Base-by-base conservation (phyloP, 2,797 vertebrate genomes). In the Hyperoplus lanceolatus region DNA sequence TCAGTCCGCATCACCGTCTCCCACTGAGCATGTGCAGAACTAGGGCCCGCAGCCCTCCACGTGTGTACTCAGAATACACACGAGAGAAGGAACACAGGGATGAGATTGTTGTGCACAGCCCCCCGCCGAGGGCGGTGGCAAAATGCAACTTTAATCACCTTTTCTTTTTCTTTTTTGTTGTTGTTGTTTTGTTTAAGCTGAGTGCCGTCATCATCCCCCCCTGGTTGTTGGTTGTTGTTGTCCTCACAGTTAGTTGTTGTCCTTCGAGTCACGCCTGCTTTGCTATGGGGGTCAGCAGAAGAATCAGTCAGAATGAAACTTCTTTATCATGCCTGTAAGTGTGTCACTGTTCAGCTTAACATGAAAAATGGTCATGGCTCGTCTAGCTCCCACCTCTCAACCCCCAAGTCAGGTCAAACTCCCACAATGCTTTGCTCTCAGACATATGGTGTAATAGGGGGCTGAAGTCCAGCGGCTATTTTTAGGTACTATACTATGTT, bases 1-100 rank as follows among this genome's bases (percentile, higher is more conserved):
- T 93, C 93, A 91, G 82, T 55, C 73, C 65, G 6, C 79, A 92
- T 93, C 90, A 91, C 68, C 76, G 2, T 91, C 82, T 43, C 48
- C 76, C 67, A 80, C 84, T 86, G 91, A 91, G 92, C 90, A 89
- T 91, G 92, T 93, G 92, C 90, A 79, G 80, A 87, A 82, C 71
- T 29, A 29, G 80, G 84, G 69, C 88, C 86, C 79, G 74, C 75
- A 85, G 87, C 83, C 75, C 59, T 87, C 73, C 90, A 83, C 74
- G 78, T 92, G 86, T 67, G 8, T 29, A 29, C 80, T 62, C 70
- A 1, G 59, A 59, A 57, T 73, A 69, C 83, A 81, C 89, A 90
- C 77, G 43, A 73, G 69, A 89, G 29, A 29, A 29, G 66, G 56
- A 29, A 59, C 82, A 79, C 53, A 5, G 74, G 78, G 75, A 78